A percentile compares a stretch with the other conserved stretches of the same genome.
Evolutionary conservation across 2,113 vertebrate genomes (phyloP).

Genomic region (Neotoma lepida): DNA sequence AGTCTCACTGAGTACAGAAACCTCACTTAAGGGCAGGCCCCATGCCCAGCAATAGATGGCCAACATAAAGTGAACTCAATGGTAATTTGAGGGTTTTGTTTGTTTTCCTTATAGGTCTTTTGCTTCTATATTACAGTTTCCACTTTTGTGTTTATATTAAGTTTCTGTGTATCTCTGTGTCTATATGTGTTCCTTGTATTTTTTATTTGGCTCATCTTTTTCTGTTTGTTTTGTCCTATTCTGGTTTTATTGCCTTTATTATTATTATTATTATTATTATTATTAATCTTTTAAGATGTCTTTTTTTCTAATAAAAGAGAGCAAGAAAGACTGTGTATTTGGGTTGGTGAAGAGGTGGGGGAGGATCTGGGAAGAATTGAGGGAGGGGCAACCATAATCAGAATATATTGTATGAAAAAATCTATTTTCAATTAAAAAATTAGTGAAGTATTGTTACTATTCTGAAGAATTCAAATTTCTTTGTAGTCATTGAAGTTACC

Average conservation of each 20-base stretch:
- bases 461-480: neutral
- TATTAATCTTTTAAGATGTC: neutral
- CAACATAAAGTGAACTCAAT: neutral
- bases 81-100: neutral
- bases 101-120: neutral
- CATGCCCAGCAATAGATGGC: neutral
- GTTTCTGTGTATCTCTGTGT: neutral
- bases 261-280: neutral
- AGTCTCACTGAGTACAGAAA: neutral
- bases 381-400: neutral
- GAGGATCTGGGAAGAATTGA: neutral
- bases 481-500: constrained; percentile 6
- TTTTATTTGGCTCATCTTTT: neutral
- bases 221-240: neutral
- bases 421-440: neutral
- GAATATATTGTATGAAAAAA: neutral
- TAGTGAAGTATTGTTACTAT: neutral
- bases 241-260: neutral
- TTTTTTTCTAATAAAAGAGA: neutral
- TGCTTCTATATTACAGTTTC: neutral
- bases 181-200: neutral
- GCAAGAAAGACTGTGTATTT: neutral
- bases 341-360: neutral
- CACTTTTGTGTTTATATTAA: neutral
- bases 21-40: neutral